Conservation (phyloP, 2,888 invertebrate species). For the Leptinotarsa haldemani region DNA sequence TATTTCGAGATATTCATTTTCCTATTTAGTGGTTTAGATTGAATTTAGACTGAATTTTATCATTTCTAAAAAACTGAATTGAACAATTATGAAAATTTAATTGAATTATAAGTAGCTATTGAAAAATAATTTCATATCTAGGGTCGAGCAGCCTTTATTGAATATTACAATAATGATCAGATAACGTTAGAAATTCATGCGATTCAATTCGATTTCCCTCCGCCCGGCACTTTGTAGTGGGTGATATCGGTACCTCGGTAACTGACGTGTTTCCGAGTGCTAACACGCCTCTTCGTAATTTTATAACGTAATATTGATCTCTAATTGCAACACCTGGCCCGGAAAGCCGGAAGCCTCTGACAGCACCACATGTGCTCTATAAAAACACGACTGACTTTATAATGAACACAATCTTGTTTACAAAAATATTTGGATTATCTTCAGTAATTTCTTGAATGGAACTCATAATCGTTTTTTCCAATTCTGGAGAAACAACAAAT, state of each 20-base stretch:
- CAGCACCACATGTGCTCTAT: constrained; percentile 32
- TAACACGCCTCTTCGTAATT: constrained; percentile 34
- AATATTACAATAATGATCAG: background rate
- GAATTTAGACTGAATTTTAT: too few relatives aligned
- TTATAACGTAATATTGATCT: constrained; percentile 45
- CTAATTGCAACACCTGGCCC: constrained; percentile 50
- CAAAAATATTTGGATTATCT: background rate
- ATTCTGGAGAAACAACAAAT: too few relatives aligned
- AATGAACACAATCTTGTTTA: background rate
- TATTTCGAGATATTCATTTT: too few relatives aligned
- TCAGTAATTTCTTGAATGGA: background rate
- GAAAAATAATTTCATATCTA: background rate
- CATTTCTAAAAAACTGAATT: too few relatives aligned
- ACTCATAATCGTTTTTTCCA: background rate
- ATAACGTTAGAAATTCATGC: background rate
- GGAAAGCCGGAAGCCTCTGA: constrained; percentile 34
- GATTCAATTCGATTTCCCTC: background rate
- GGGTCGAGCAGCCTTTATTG: background rate
- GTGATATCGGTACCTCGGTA: background rate
- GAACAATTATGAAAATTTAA: background rate
- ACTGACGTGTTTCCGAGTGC: constrained; percentile 4
- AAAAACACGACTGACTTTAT: constrained; percentile 25
- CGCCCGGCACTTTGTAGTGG: background rate
- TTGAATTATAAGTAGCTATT: background rate
- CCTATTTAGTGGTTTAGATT: too few relatives aligned